These are phyloP conservation scores for Scarus forsteni DNA, from an alignment of 2,797 vertebrate species.

Conservation along the genomic window DNA sequence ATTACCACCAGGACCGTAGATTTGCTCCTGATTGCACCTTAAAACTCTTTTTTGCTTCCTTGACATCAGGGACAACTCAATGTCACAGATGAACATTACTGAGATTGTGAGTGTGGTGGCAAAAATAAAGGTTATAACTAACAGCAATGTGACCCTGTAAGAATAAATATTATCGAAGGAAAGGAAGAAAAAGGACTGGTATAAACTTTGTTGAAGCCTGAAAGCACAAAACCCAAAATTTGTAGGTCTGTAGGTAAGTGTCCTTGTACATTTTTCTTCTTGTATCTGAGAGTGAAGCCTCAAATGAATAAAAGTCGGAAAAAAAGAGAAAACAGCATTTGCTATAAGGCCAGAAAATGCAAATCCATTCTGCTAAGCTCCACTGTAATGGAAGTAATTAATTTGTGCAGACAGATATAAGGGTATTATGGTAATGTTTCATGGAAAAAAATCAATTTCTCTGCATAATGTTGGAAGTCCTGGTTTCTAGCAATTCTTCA, in stretches of 20 bases:
- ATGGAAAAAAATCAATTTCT: conserved; percentile 36
- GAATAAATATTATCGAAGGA: not conserved
- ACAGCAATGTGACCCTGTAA: not conserved
- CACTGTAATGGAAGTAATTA: conserved; percentile 50
- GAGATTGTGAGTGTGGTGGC: not conserved
- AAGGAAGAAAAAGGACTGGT: not conserved
- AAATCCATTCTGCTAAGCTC: conserved; percentile 49
- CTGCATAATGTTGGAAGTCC: conserved; percentile 17
- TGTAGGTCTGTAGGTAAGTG: too few relatives aligned
- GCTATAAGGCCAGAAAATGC: conserved; percentile 31
- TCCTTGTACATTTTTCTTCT: not conserved
- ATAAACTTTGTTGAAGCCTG: not conserved
- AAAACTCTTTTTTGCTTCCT: too few relatives aligned
- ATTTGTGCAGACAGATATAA: conserved; percentile 51
- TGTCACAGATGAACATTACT: not conserved
- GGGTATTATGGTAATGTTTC: conserved; percentile 48
- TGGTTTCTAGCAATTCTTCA: conserved; percentile 28
- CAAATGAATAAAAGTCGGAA: conserved; percentile 7
- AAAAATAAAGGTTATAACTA: too few relatives aligned
- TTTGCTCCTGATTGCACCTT: too few relatives aligned
- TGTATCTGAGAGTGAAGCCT: not conserved
- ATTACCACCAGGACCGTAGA: too few relatives aligned
- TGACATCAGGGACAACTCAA: too few relatives aligned
- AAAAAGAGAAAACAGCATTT: conserved; percentile 19
- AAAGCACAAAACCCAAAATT: not conserved